Base-by-base conservation (phyloP, 2,113 vertebrate genomes). In the Turdus rufiventris region DNA sequence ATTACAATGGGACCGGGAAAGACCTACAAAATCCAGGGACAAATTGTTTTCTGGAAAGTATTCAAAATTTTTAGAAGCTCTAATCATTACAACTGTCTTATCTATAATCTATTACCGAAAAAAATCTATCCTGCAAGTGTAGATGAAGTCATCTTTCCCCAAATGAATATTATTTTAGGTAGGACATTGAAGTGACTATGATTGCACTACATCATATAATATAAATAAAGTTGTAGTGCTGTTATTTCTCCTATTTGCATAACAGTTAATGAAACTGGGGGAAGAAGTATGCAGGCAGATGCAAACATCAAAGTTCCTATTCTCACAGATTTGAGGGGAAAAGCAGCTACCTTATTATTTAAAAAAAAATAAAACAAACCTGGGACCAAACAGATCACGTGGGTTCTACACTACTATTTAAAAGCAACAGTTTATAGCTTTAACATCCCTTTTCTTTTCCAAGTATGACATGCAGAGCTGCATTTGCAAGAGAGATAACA, bases 401-500 rank as follows among this genome's bases (percentile, higher is more conserved):
- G 20, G 24, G 36, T 83, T 79, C 50, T 33, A 74, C 7, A 57
- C 15, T 62, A 42, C 43, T 61, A 85, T 89, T 89, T 73, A 74
- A 87, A 82, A 93, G 33, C 62, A 96, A 91, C 3, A 85, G 63
- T 85, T 89, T 92, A 51, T 74, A 94, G 50, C 67, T 73, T 57
- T 38, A 88, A 78, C 36, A 84, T 47, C 25, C 40, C 61, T 91
- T 71, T 93, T 65, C 42, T 91, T 89, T 95, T 80, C 48, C 56
- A 84, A 51, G 36, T 86, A 87, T 67, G 54, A 67, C 66, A 85
- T 48, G 51, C 79, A 91, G 77, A 95, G 78, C 80, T 65, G 28
- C 48, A 84, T 94, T 95, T 93, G 68, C 76, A 89, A 96, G 89
- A 95, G 85, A 94, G 96, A 94, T 96, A 97, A 96, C 92, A 85